Conservation (phyloP, 2,797 vertebrate genomes). For the Carapus acus region DNA sequence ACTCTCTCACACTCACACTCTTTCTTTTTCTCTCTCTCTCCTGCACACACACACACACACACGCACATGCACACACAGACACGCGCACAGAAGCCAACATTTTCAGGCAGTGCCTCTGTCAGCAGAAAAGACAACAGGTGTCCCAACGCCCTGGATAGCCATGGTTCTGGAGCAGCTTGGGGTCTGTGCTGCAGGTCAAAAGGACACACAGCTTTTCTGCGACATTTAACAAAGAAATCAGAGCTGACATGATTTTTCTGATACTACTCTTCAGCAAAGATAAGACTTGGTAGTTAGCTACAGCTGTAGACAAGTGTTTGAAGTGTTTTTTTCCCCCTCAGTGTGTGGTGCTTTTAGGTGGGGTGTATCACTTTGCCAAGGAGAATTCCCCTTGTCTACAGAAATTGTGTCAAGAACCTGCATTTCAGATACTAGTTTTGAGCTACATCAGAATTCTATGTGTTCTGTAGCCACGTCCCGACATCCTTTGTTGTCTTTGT, state of each 20-base stretch:
- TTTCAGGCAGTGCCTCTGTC: constrained; percentile 21
- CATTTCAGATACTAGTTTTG: no score
- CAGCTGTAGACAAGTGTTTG: no score
- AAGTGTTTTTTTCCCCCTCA: no score
- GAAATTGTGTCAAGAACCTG: no score
- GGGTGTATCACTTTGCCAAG: no score
- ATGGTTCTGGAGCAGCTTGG: constrained; percentile 6
- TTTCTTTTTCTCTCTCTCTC: neutral
- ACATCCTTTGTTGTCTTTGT: no score
- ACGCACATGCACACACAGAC: neutral
- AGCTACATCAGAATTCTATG: no score
- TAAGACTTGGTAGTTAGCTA: no score
- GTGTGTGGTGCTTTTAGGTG: no score
- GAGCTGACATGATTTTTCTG: neutral
- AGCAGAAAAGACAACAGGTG: constrained; percentile 39
- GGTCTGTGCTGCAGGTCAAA: constrained; percentile 25
- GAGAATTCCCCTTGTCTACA: no score
- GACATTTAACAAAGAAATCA: neutral
- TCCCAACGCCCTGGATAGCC: constrained; percentile 4
- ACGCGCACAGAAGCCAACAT: neutral
- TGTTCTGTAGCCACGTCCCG: no score
- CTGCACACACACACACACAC: constrained; percentile 8
- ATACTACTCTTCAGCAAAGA: no score
- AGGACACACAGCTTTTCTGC: constrained; percentile 1
- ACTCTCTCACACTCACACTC: constrained; percentile 1